Conservation (phyloP, 2,797 vertebrate genomes). For the Eospalax fontanierii region DNA sequence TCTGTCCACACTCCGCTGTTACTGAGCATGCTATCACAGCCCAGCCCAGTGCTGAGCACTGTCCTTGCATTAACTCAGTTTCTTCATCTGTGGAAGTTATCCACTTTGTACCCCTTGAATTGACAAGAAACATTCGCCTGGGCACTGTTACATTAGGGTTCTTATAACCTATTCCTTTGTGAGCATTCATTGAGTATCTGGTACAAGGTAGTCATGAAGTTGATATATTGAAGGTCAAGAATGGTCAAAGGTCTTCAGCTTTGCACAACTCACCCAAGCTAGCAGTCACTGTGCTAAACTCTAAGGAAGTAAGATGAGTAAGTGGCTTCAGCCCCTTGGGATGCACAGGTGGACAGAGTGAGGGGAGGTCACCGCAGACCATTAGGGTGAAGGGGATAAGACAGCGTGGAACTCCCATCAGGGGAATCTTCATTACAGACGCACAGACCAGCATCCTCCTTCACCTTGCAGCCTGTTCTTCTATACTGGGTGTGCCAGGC, state of each 20-base stretch:
- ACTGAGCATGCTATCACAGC: neutral
- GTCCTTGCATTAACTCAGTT: neutral
- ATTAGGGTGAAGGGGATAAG: too few relatives aligned
- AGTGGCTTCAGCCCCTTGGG: neutral
- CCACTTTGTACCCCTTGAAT: neutral
- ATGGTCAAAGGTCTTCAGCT: neutral
- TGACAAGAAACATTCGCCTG: neutral
- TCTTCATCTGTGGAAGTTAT: neutral
- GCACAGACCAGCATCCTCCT: neutral
- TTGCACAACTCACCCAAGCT: accelerated
- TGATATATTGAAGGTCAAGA: neutral
- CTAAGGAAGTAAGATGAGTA: neutral
- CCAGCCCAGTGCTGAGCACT: neutral
- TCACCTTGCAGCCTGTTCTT: neutral
- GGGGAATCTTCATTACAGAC: accelerated
- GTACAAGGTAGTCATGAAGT: neutral
- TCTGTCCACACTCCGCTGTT: neutral
- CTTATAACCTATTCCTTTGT: neutral
- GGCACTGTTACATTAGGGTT: neutral
- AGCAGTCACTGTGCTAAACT: neutral
- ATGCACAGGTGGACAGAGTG: accelerated
- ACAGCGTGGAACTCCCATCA: accelerated
- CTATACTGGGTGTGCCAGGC: neutral
- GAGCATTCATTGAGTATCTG: neutral
- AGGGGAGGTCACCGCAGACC: neutral